phyloP scores from a whole-genome alignment of 2,113 vertebrate genomes.

The Podarcis muralis region DNA sequence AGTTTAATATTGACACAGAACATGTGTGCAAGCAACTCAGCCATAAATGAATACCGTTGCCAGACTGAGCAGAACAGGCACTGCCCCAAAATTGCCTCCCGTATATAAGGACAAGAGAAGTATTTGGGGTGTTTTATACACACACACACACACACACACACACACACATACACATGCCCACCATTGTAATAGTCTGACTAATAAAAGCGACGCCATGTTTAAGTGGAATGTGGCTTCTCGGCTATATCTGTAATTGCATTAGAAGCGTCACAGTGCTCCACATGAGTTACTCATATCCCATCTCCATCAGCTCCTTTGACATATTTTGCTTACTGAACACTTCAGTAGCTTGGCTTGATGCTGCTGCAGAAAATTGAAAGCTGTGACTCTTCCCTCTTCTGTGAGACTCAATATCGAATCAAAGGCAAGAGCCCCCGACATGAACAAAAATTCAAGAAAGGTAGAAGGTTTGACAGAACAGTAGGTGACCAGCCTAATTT shows the following conservation, averaged over 20 bases:
- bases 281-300: slow-evolving; percentile 23
- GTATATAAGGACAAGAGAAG: background rate
- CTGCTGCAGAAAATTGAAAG: slow-evolving; percentile 27
- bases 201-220: slow-evolving; percentile 18
- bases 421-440: slow-evolving; percentile 53
- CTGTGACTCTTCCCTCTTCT: slow-evolving; percentile 14
- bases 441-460: slow-evolving; percentile 48
- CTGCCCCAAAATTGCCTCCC: background rate
- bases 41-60: slow-evolving; percentile 23
- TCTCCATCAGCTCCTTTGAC: slow-evolving; percentile 12
- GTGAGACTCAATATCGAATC: slow-evolving; percentile 18
- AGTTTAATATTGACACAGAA: slow-evolving; percentile 40
- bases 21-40: slow-evolving; percentile 42
- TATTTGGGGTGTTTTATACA: background rate
- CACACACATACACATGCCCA: background rate
- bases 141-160: too few species aligned
- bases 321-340: slow-evolving; percentile 32
- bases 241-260: background rate
- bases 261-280: background rate
- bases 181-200: slow-evolving; percentile 6
- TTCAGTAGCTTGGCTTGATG: slow-evolving; percentile 41
- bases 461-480: slow-evolving; percentile 23
- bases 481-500: slow-evolving; percentile 48
- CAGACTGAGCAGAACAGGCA: slow-evolving; percentile 9
- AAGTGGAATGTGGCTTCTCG: slow-evolving; percentile 17